Evolutionary conservation across 2,888 invertebrate genomes (phyloP).

Genomic region (Prosopocoilus inquinatus): DNA sequence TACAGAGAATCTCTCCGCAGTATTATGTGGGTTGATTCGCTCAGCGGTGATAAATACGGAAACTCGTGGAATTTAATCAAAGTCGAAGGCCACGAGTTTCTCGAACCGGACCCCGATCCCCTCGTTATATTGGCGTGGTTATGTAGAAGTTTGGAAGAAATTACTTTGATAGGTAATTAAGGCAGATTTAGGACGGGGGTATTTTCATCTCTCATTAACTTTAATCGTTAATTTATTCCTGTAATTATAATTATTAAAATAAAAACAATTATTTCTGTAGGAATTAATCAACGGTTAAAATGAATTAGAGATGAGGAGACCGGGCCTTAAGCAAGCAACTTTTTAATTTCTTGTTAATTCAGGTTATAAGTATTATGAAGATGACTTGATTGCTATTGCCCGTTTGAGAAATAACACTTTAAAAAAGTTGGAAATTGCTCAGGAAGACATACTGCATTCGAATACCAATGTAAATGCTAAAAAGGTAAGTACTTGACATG

Average conservation of each 20-base stretch:
- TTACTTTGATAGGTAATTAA: conserved; percentile 54
- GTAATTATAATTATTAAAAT: no score
- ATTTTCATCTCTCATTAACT: not conserved
- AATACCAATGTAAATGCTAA: conserved; percentile 12
- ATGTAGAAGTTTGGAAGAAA: conserved; percentile 58
- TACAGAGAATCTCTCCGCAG: conserved; percentile 57
- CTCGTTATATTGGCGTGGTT: conserved; percentile 67
- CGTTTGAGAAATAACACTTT: conserved; percentile 59
- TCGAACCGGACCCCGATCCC: conserved; percentile 51
- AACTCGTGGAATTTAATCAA: conserved; percentile 26
- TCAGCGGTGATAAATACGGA: conserved; percentile 33
- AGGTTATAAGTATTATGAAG: conserved; percentile 61
- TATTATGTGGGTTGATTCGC: conserved; percentile 62
- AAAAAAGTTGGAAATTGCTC: conserved; percentile 58
- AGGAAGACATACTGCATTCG: conserved; percentile 48
- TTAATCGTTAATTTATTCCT: no score
- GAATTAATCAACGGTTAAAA: no score
- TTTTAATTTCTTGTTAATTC: conserved; percentile 22
- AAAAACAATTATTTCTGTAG: no score
- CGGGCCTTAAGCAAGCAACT: no score
- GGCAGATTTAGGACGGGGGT: no score
- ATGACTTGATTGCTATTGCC: conserved; percentile 64
- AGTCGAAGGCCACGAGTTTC: conserved; percentile 12
- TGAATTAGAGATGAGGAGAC: no score
- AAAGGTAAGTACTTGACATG: conserved; percentile 4